Evolutionary conservation across 2,797 vertebrate species (phyloP).

Genomic region (Sparus aurata): DNA sequence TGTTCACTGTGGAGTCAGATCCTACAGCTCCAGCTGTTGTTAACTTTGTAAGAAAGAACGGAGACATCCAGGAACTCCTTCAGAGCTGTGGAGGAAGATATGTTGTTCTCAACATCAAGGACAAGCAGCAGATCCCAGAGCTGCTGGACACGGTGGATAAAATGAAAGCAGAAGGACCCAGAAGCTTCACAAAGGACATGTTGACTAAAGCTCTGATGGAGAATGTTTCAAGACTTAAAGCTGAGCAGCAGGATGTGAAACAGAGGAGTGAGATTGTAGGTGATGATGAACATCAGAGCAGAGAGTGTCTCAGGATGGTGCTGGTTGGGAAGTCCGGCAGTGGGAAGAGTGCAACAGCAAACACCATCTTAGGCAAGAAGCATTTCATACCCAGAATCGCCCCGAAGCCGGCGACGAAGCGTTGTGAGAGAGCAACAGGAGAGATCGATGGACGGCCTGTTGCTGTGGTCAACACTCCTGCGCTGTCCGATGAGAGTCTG

Average conservation of each 20-base stretch:
- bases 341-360: slow-evolving; percentile 50
- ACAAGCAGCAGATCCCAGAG: slow-evolving; percentile 23
- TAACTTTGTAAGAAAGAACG: too few relatives aligned
- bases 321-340: slow-evolving; percentile 55
- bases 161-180: not conserved
- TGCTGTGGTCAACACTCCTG: slow-evolving; percentile 44
- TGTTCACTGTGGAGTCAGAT: too few relatives aligned
- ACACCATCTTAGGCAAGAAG: slow-evolving; percentile 35
- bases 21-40: too few relatives aligned
- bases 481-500: slow-evolving; percentile 31
- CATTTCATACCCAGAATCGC: slow-evolving; percentile 18
- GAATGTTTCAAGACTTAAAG: not conserved
- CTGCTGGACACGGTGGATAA: slow-evolving; percentile 6
- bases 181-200: slow-evolving; percentile 11
- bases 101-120: slow-evolving; percentile 23
- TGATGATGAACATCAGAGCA: not conserved
- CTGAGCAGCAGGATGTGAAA: not conserved
- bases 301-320: slow-evolving; percentile 42
- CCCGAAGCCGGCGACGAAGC: not conserved
- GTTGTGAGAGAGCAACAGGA: slow-evolving; percentile 15
- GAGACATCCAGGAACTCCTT: slow-evolving; percentile 22
- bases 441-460: slow-evolving; percentile 17
- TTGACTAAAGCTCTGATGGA: slow-evolving; percentile 14
- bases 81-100: slow-evolving; percentile 37
- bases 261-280: not conserved